A percentile compares a stretch with the other conserved stretches of the same genome.
Evolutionary conservation across 1,140 invertebrate species (phyloP).

Genomic region (Oryctes rhinoceros): DNA sequence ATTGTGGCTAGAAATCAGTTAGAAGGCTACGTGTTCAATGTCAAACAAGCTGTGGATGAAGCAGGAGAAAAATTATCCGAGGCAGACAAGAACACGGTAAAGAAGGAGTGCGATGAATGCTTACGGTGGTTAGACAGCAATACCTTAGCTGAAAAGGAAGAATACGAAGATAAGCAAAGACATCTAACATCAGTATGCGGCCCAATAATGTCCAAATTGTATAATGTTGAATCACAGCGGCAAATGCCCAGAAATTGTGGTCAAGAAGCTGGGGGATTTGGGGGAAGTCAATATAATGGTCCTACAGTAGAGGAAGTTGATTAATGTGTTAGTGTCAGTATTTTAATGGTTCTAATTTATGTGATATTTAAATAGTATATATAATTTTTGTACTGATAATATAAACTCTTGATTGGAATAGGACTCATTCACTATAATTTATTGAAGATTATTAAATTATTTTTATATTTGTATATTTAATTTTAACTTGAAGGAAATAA

Average conservation of each 20-base stretch:
- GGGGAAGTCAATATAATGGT: neutral
- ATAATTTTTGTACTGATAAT: too few relatives aligned
- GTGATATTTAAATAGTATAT: too few relatives aligned
- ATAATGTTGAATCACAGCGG: neutral
- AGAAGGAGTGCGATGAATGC: slow-evolving; percentile 66
- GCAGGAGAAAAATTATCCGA: neutral
- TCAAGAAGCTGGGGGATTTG: neutral
- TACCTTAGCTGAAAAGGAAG: slow-evolving; percentile 49
- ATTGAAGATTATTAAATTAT: too few relatives aligned
- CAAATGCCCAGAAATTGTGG: neutral
- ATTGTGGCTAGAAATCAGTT: slow-evolving; percentile 69
- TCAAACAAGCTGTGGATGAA: slow-evolving; percentile 1
- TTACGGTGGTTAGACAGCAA: slow-evolving; percentile 75
- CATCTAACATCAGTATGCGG: neutral
- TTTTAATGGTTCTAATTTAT: too few relatives aligned
- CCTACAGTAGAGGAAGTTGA: slow-evolving; percentile 56
- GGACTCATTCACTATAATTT: too few relatives aligned
- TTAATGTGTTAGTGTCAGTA: too few relatives aligned
- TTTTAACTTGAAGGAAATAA: too few relatives aligned
- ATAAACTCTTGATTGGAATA: too few relatives aligned
- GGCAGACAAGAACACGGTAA: slow-evolving; percentile 46
- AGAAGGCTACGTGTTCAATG: slow-evolving; percentile 76
- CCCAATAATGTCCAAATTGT: neutral
- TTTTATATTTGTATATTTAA: too few relatives aligned
- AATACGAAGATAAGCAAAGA: slow-evolving; percentile 3